Evolutionary conservation across 2,888 invertebrate species (phyloP).

Genomic region (Pyrochroa serraticornis): DNA sequence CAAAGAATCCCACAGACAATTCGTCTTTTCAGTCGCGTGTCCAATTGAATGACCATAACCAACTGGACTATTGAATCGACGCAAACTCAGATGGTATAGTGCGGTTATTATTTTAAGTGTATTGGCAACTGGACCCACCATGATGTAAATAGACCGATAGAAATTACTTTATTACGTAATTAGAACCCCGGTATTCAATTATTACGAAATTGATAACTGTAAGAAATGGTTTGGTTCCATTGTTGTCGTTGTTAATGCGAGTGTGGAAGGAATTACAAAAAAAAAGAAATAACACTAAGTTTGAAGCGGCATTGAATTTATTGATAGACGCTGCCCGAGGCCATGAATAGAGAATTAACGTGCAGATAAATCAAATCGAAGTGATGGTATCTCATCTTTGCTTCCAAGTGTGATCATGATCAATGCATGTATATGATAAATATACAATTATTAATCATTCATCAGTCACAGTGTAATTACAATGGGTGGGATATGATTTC

Average conservation of each 20-base stretch:
- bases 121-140: conserved; percentile 30
- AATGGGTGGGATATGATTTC: conserved; percentile 37
- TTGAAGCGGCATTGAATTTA: conserved; percentile 35
- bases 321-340: conserved; percentile 40
- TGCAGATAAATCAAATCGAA: conserved; percentile 50
- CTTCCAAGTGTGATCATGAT: conserved; percentile 52
- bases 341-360: conserved; percentile 53
- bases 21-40: conserved; percentile 41
- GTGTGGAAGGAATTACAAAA: not conserved
- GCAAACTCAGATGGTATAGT: conserved; percentile 20
- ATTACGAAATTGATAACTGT: conserved; percentile 5
- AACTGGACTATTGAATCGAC: conserved; percentile 33
- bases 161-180: conserved; percentile 26
- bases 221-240: conserved; percentile 4
- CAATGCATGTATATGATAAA: conserved; percentile 54
- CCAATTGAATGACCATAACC: conserved; percentile 44
- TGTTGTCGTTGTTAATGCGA: conserved; percentile 9
- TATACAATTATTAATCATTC: conserved; percentile 56
- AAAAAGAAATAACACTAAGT: conserved; percentile 30
- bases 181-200: conserved; percentile 21
- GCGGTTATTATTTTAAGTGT: conserved; percentile 29
- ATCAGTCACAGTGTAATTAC: conserved; percentile 56
- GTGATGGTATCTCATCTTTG: conserved; percentile 46
- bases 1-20: conserved; percentile 32
- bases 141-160: conserved; percentile 11